Evolutionary conservation across 2,888 invertebrate species (phyloP).

Genomic region (Plagodis dolabraria): DNA sequence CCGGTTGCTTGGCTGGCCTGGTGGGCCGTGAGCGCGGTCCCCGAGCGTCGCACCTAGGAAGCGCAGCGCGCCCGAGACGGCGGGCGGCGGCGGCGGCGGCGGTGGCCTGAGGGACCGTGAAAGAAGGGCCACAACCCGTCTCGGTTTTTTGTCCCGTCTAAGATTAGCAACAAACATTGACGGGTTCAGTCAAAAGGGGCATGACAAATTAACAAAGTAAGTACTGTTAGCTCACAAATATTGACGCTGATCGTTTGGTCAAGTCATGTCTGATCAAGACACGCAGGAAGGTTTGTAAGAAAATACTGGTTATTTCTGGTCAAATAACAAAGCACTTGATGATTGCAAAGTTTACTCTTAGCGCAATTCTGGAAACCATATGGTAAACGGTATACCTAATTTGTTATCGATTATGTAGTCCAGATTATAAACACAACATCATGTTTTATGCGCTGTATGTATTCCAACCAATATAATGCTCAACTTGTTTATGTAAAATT

Average conservation of each 20-base stretch:
- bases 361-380: conserved; percentile 18
- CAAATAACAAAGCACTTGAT: conserved; percentile 1
- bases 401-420: conserved; percentile 30
- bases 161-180: conserved; percentile 71
- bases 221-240: conserved; percentile 19
- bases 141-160: conserved; percentile 74
- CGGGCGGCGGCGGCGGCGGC: too few relatives aligned
- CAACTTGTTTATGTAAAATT: too few relatives aligned
- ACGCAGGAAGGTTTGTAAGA: conserved; percentile 10
- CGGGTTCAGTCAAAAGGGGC: conserved; percentile 58
- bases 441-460: conserved; percentile 1
- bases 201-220: conserved; percentile 10
- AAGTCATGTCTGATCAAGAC: conserved; percentile 10
- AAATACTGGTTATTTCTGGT: conserved; percentile 2
- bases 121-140: conserved; percentile 73
- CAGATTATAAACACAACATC: conserved; percentile 23
- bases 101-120: conserved; percentile 63
- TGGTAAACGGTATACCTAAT: conserved; percentile 23
- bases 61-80: conserved; percentile 43
- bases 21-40: conserved; percentile 21
- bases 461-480: background rate
- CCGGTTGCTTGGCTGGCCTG: conserved; percentile 19
- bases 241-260: conserved; percentile 13
- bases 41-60: conserved; percentile 23
- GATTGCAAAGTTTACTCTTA: conserved; percentile 11